These are phyloP conservation scores for Indicator maculatus DNA, from an alignment of 2,113 vertebrate genomes.

Conservation along the genomic window DNA sequence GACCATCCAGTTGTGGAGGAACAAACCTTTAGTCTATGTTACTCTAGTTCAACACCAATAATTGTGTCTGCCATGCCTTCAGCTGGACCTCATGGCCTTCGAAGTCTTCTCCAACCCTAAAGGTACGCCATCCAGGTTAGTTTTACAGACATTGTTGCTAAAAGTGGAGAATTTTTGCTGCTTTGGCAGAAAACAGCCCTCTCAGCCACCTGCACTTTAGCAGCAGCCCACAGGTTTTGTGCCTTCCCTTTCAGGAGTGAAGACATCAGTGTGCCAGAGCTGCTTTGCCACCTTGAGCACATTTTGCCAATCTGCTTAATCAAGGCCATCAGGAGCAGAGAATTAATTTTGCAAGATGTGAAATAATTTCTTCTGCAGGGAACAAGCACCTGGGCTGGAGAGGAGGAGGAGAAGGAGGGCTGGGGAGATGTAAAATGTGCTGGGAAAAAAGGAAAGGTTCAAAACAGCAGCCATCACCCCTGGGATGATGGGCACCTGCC, in stretches of 20 bases:
- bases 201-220: not conserved
- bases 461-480: not conserved
- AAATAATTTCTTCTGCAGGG: not conserved
- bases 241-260: not conserved
- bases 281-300: not conserved
- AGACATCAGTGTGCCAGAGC: not conserved
- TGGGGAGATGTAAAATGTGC: not conserved
- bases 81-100: no score
- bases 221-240: not conserved
- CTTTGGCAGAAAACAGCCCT: not conserved
- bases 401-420: not conserved
- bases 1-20: not conserved
- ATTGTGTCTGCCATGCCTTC: not conserved
- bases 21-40: not conserved
- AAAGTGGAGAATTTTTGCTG: not conserved
- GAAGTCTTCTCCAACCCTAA: no score
- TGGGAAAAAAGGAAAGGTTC: not conserved
- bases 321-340: not conserved
- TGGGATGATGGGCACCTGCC: not conserved
- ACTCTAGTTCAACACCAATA: no score
- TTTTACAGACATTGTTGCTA: not conserved
- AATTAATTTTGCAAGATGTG: conserved; percentile 22
- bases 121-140: not conserved
- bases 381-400: not conserved
- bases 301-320: conserved; percentile 10